Conservation (phyloP, 2,797 vertebrate genomes). For the Acipenser transmontanus region DNA sequence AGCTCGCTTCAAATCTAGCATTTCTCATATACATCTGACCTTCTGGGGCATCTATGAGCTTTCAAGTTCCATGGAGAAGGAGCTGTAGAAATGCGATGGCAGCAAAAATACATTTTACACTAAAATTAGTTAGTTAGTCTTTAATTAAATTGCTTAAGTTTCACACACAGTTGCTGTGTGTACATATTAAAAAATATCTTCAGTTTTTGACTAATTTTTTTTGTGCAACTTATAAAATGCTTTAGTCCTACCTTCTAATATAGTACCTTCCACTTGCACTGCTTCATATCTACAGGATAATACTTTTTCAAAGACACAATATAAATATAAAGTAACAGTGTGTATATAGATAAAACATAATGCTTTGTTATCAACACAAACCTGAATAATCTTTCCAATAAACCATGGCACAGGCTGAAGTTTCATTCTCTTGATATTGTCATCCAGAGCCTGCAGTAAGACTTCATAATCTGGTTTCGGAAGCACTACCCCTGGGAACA, state of each 20-base stretch:
- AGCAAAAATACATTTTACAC: no score
- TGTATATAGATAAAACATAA: background rate
- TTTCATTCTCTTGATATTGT: constrained; percentile 70
- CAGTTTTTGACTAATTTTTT: no score
- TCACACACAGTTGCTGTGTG: no score
- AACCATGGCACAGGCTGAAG: constrained; percentile 89
- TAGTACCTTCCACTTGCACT: background rate
- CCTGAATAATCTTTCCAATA: constrained; percentile 90
- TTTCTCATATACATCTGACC: background rate
- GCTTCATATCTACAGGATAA: no score
- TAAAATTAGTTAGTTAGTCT: no score
- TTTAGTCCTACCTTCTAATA: background rate
- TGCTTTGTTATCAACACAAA: constrained; percentile 26
- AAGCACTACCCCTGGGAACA: constrained; percentile 84
- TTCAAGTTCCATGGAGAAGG: background rate
- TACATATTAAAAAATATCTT: no score
- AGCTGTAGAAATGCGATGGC: no score
- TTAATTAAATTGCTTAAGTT: no score
- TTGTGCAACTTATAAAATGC: background rate
- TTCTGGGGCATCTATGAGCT: background rate
- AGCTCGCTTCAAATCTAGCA: background rate
- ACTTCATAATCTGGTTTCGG: constrained; percentile 81
- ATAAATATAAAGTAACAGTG: background rate
- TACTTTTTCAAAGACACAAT: no score
- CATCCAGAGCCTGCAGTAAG: constrained; percentile 66